These are phyloP conservation scores for Hypotaenidia philippensis DNA, from an alignment of 2,797 vertebrate species.

Conservation along the genomic window DNA sequence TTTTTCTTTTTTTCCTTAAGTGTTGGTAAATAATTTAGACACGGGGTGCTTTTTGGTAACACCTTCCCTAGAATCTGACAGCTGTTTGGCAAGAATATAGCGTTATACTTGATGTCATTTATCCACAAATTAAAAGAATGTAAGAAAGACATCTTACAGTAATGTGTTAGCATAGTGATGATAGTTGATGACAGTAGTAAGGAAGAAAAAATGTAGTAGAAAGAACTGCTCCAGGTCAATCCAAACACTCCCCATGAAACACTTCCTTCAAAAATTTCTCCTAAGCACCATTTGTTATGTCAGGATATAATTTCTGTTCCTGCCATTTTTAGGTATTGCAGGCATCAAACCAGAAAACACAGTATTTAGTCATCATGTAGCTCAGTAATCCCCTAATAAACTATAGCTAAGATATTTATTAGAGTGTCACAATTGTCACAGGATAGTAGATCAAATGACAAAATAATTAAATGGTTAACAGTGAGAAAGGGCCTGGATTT, in stretches of 20 bases:
- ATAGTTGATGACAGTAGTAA: neutral
- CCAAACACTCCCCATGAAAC: neutral
- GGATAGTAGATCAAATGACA: neutral
- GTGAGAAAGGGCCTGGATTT: neutral
- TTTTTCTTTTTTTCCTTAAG: neutral
- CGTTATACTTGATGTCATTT: neutral
- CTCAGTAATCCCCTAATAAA: neutral
- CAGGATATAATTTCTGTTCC: neutral
- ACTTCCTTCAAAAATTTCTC: neutral
- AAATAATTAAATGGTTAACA: neutral
- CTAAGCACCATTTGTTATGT: neutral
- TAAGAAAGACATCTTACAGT: neutral
- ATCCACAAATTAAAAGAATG: neutral
- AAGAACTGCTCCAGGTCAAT: neutral
- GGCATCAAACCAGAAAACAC: neutral
- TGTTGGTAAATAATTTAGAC: neutral
- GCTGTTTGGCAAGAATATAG: neutral
- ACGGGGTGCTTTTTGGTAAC: neutral
- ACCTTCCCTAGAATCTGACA: neutral
- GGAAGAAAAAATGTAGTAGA: neutral
- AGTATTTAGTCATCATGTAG: neutral
- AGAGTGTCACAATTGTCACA: neutral
- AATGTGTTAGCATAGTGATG: neutral
- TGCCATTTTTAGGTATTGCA: neutral
- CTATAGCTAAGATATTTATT: neutral